Evolutionary conservation across 2,113 vertebrate species (phyloP).

Genomic region (Melanocharis versteri): DNA sequence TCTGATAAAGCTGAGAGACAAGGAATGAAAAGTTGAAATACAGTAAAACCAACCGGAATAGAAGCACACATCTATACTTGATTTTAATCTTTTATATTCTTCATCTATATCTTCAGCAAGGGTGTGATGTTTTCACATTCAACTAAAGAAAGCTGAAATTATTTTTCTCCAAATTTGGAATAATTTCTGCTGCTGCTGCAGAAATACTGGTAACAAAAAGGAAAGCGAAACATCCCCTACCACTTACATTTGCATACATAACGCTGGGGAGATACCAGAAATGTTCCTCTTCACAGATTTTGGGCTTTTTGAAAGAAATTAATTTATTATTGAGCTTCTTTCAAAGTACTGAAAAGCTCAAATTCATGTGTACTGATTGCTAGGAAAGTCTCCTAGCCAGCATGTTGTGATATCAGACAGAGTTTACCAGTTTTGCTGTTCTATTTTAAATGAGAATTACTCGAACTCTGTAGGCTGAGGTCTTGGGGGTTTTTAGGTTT

Average conservation of each 20-base stretch:
- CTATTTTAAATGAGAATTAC: background rate
- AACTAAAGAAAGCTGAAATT: background rate
- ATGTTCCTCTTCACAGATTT: background rate
- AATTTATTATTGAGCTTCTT: background rate
- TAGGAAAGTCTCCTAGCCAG: background rate
- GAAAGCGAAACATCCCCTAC: background rate
- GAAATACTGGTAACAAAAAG: background rate
- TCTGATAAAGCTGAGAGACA: background rate
- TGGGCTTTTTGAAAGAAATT: background rate
- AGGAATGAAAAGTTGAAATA: background rate
- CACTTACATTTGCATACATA: background rate
- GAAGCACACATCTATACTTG: background rate
- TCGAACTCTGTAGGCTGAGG: background rate
- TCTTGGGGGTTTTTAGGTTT: accelerated
- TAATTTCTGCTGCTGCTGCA: background rate
- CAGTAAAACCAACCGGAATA: background rate
- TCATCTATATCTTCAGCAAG: background rate
- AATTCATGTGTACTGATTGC: background rate
- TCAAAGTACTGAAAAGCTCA: background rate
- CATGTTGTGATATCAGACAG: background rate
- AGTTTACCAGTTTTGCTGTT: background rate
- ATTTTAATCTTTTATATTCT: background rate
- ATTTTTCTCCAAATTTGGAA: background rate
- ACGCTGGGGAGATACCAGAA: background rate
- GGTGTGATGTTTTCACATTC: background rate